phyloP scores from a whole-genome alignment of 2,113 vertebrate species.

The Gila orcuttii region DNA sequence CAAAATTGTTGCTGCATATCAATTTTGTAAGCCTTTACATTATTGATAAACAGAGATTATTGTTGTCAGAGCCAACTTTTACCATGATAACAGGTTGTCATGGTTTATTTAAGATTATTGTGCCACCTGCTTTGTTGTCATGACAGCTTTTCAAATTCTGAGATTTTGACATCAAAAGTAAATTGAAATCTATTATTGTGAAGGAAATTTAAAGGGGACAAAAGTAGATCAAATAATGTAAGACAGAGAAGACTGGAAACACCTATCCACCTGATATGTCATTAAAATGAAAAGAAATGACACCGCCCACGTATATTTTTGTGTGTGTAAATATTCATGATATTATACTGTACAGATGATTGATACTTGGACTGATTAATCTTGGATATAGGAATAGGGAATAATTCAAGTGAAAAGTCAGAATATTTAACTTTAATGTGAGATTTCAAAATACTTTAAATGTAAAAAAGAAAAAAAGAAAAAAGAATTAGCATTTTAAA shows the following conservation, averaged over 20 bases:
- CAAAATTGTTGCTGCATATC: constrained; percentile 33
- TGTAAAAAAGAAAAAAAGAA: background rate
- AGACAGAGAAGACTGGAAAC: background rate
- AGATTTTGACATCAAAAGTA: constrained; percentile 24
- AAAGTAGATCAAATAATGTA: background rate
- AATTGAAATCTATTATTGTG: constrained; percentile 2
- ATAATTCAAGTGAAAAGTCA: constrained; percentile 10
- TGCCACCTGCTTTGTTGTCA: constrained; percentile 12
- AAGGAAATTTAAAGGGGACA: background rate
- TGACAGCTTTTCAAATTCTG: constrained; percentile 17
- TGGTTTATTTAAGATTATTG: constrained; percentile 10
- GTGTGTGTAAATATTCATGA: constrained; percentile 14
- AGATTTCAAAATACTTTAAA: background rate
- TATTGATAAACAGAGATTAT: constrained; percentile 37
- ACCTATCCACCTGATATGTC: background rate
- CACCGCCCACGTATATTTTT: background rate
- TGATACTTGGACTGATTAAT: background rate
- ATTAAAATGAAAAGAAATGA: background rate
- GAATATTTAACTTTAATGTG: background rate
- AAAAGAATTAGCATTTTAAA: background rate
- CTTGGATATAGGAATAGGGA: background rate
- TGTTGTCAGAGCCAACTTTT: constrained; percentile 1
- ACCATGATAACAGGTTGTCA: constrained; percentile 3
- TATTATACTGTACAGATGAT: background rate
- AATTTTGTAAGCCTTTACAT: constrained; percentile 40